These are phyloP conservation scores for Brachyptera risi DNA, from an alignment of 2,888 invertebrate species.

Conservation along the genomic window DNA sequence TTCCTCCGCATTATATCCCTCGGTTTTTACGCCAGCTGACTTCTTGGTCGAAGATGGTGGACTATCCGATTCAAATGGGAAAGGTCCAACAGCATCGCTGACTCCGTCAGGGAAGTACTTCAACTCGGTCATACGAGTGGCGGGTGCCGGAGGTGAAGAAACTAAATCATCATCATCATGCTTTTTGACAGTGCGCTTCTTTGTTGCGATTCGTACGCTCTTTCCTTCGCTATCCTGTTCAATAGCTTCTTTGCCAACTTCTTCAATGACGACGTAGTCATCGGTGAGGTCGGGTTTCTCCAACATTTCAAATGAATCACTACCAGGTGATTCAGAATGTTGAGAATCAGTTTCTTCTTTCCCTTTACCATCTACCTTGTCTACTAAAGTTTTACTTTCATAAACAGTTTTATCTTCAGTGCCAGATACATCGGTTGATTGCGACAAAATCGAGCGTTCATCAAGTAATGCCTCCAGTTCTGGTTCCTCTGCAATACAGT, in stretches of 20 bases:
- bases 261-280: constrained; percentile 84
- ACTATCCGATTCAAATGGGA: constrained; percentile 55
- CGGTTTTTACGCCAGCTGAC: constrained; percentile 23
- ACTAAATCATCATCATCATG: constrained; percentile 68
- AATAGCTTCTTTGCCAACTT: constrained; percentile 80
- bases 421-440: constrained; percentile 51
- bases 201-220: constrained; percentile 62
- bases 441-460: constrained; percentile 39
- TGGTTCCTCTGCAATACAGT: constrained; percentile 40
- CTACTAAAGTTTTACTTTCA: constrained; percentile 41
- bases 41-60: constrained; percentile 20
- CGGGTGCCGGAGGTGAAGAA: constrained; percentile 63
- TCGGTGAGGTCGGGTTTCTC: constrained; percentile 84
- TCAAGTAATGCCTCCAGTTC: constrained; percentile 37
- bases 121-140: constrained; percentile 48
- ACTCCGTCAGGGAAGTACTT: constrained; percentile 48
- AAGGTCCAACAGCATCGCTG: constrained; percentile 56
- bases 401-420: constrained; percentile 57
- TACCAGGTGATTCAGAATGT: constrained; percentile 32
- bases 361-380: constrained; percentile 49
- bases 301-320: constrained; percentile 74
- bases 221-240: constrained; percentile 80
- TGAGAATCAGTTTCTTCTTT: constrained; percentile 47
- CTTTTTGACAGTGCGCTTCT: constrained; percentile 51
- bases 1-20: constrained; percentile 36